A percentile compares a stretch with the other conserved stretches of the same genome.
Conservation (phyloP, 2,113 vertebrate species). For the Melanocharis versteri region DNA sequence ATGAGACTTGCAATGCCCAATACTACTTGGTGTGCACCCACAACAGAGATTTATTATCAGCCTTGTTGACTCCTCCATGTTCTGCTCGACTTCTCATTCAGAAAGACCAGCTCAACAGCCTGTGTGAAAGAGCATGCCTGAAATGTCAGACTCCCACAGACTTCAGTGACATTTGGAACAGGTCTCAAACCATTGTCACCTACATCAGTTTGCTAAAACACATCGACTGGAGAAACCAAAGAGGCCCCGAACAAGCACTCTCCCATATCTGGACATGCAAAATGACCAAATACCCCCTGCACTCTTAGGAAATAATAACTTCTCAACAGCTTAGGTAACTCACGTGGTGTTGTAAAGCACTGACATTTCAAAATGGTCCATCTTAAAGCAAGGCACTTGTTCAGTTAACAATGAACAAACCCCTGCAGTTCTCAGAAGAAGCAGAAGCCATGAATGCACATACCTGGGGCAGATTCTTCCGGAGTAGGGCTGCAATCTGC, state of each 20-base stretch:
- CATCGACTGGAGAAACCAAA: neutral
- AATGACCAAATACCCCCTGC: neutral
- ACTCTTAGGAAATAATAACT: neutral
- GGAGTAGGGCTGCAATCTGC: constrained; percentile 88
- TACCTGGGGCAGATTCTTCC: constrained; percentile 94
- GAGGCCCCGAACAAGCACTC: neutral
- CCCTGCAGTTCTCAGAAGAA: constrained; percentile 12
- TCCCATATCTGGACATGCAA: neutral
- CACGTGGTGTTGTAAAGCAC: neutral
- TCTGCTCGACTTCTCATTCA: neutral
- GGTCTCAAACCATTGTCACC: neutral
- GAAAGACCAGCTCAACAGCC: neutral
- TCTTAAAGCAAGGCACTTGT: constrained; percentile 10
- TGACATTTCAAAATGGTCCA: neutral
- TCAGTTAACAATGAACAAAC: neutral
- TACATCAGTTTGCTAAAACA: neutral
- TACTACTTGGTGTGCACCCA: neutral
- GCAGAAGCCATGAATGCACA: constrained; percentile 73
- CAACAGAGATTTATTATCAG: neutral
- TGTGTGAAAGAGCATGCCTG: neutral
- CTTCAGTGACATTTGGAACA: neutral
- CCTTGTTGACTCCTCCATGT: neutral
- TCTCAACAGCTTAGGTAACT: neutral
- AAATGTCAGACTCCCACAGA: neutral
- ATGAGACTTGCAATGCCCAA: neutral